Evolutionary conservation across 1,140 invertebrate genomes (phyloP).

Genomic region (Neodiprion pinetum): DNA sequence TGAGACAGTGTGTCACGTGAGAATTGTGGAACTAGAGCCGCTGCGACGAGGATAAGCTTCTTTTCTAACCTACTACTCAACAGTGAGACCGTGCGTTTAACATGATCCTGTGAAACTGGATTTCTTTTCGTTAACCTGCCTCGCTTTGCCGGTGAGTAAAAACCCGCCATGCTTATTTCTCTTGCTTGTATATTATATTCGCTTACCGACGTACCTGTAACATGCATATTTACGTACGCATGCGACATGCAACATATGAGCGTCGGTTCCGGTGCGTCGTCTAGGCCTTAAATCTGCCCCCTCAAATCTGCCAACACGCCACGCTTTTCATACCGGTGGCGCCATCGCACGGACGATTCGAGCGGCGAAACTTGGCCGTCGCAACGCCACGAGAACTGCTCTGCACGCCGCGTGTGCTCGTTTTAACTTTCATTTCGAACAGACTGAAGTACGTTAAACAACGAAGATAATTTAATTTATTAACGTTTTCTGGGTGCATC

Average conservation of each 20-base stretch:
- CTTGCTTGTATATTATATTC: not conserved
- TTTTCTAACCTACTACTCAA: no score
- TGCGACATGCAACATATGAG: no score
- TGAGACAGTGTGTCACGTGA: no score
- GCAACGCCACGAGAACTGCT: no score
- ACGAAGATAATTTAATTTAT: not conserved
- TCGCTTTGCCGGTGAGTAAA: conserved; percentile 53
- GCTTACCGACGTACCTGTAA: no score
- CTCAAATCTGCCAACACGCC: not conserved
- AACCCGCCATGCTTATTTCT: conserved; percentile 15
- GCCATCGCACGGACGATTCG: no score
- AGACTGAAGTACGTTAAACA: not conserved
- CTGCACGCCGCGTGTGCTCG: no score
- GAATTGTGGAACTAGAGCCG: no score
- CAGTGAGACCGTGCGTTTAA: conserved; percentile 12
- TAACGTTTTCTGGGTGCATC: conserved; percentile 25
- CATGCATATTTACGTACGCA: no score
- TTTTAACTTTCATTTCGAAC: not conserved
- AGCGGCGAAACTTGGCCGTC: no score
- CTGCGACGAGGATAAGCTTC: no score
- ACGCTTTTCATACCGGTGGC: not conserved
- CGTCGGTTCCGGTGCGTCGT: not conserved
- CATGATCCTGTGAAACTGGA: conserved; percentile 51
- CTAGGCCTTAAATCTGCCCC: not conserved
- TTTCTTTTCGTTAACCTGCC: conserved; percentile 46